A percentile compares a stretch with the other conserved stretches of the same genome.
Evolutionary conservation across 1,140 invertebrate genomes (phyloP).

Genomic region (Drosophila erecta): DNA sequence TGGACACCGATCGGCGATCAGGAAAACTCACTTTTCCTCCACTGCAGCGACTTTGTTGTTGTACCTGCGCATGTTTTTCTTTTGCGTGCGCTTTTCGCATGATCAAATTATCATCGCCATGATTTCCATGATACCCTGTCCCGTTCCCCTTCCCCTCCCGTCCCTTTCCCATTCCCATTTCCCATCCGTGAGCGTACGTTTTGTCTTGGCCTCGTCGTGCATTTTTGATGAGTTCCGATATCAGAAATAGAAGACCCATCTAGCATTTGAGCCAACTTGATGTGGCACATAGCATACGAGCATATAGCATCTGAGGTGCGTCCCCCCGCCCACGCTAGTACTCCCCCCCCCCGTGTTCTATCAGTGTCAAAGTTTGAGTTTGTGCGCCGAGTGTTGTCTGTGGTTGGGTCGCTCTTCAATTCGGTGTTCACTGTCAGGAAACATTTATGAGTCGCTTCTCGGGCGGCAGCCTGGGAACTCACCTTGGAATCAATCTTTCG

Average conservation of each 20-base stretch:
- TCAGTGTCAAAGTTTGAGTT: slow-evolving; percentile 70
- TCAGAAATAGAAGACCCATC: slow-evolving; percentile 21
- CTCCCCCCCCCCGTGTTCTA: slow-evolving; percentile 51
- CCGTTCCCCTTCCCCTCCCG: slow-evolving; percentile 19
- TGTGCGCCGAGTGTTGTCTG: slow-evolving; percentile 35
- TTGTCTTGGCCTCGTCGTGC: slow-evolving; percentile 60
- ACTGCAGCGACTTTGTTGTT: slow-evolving; percentile 34
- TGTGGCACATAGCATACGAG: neutral
- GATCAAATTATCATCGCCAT: slow-evolving; percentile 69
- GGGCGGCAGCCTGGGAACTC: slow-evolving; percentile 19
- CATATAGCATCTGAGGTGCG: slow-evolving; percentile 25
- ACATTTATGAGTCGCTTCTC: slow-evolving; percentile 26
- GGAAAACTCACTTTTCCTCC: slow-evolving; percentile 64
- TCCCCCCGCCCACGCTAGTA: slow-evolving; percentile 23
- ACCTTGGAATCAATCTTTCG: slow-evolving; percentile 18
- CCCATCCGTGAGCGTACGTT: slow-evolving; percentile 44
- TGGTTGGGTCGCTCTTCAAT: slow-evolving; percentile 15
- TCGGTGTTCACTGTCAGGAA: slow-evolving; percentile 38
- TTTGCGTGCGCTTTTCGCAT: slow-evolving; percentile 81
- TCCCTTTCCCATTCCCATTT: slow-evolving; percentile 31
- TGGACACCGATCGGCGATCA: slow-evolving; percentile 6
- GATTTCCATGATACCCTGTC: neutral
- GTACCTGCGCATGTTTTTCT: slow-evolving; percentile 79
- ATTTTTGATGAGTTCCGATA: slow-evolving; percentile 80
- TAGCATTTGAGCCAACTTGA: neutral